Conservation (phyloP, 2,888 invertebrate genomes). For the Smittia aterrima region DNA sequence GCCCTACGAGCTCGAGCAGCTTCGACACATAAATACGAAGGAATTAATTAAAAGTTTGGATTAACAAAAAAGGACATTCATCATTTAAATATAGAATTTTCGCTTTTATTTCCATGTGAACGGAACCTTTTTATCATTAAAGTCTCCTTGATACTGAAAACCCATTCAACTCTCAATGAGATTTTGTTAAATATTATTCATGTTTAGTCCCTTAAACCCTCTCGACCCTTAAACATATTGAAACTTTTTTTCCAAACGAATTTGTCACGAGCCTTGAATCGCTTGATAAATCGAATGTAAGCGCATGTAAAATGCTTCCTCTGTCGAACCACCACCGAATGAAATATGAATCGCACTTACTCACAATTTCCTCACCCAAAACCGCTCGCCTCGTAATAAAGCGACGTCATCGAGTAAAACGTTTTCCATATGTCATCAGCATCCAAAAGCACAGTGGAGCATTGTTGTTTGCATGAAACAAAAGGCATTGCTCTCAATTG, state of each 20-base stretch:
- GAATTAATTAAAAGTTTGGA: neutral
- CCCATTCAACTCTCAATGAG: neutral
- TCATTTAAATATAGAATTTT: neutral
- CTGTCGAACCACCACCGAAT: neutral
- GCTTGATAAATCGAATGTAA: neutral
- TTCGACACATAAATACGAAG: neutral
- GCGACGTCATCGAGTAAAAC: slow-evolving; percentile 8
- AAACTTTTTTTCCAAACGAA: neutral
- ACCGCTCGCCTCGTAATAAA: neutral
- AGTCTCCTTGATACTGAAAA: no score
- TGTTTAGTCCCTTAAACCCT: neutral
- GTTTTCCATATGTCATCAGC: slow-evolving; percentile 24
- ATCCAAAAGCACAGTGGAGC: neutral
- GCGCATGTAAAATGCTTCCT: neutral
- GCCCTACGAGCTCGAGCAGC: neutral
- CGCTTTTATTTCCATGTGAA: neutral
- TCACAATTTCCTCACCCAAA: neutral
- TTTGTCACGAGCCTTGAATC: neutral
- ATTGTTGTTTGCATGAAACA: slow-evolving; percentile 1
- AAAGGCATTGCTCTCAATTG: neutral
- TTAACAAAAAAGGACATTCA: neutral
- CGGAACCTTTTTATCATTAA: no score
- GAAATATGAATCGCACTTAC: neutral
- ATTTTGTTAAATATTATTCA: neutral
- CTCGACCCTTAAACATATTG: neutral